These are phyloP conservation scores for Andrena praecox DNA, from an alignment of 2,888 invertebrate genomes.

Conservation along the genomic window DNA sequence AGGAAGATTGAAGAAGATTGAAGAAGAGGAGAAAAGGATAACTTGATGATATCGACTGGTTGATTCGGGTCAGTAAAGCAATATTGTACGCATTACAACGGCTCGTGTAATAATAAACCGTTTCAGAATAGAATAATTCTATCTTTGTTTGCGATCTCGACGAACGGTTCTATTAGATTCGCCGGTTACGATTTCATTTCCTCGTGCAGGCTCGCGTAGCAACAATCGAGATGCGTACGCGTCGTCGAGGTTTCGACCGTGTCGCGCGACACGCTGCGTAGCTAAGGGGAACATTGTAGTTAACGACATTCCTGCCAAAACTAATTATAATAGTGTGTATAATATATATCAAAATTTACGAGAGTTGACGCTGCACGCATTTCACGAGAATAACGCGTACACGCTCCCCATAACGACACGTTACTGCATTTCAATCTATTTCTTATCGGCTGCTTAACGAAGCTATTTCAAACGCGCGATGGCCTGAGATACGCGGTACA, in stretches of 20 bases:
- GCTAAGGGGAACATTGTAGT: conserved; percentile 73
- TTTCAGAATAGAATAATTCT: conserved; percentile 56
- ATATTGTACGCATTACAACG: conserved; percentile 62
- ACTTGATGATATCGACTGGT: conserved; percentile 48
- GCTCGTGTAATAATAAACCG: conserved; percentile 65
- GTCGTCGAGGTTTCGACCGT: conserved; percentile 7
- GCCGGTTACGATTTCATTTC: conserved; percentile 26
- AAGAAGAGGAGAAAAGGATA: conserved; percentile 7
- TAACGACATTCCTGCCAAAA: conserved; percentile 84
- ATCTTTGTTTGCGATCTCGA: conserved; percentile 42
- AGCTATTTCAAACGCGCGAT: conserved; percentile 18
- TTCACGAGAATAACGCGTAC: conserved; percentile 41
- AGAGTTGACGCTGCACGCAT: conserved; percentile 62
- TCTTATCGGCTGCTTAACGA: conserved; percentile 31
- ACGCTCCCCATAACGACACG: conserved; percentile 11
- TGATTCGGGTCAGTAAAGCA: conserved; percentile 61
- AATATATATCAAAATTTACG: conserved; percentile 79
- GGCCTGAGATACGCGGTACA: background rate
- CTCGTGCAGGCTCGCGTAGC: conserved; percentile 11
- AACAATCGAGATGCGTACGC: background rate
- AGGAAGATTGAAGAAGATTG: background rate
- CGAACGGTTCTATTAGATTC: conserved; percentile 15
- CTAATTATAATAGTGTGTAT: conserved; percentile 72
- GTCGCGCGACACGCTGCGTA: conserved; percentile 52
- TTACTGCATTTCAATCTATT: conserved; percentile 33